A percentile compares a stretch with the other conserved stretches of the same genome.
These are phyloP conservation scores for Acrocephalus kingi DNA, from an alignment of 2,113 vertebrate species.

Conservation along the genomic window DNA sequence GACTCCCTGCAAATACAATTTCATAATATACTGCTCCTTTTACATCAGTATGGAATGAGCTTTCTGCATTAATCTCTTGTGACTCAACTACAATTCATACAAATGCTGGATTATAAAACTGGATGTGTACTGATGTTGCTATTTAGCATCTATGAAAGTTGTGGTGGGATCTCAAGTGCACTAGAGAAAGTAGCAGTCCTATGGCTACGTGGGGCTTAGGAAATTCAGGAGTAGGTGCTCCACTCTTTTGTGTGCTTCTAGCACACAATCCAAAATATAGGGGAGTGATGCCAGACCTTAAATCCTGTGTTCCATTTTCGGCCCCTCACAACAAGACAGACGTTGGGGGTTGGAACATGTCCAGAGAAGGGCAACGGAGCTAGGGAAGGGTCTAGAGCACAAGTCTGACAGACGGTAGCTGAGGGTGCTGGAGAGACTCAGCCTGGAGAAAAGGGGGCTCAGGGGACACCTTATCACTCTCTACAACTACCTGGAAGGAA, in stretches of 20 bases:
- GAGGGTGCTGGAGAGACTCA: neutral
- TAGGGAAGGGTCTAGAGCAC: neutral
- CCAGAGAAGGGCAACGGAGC: neutral
- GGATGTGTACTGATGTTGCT: neutral
- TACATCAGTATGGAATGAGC: neutral
- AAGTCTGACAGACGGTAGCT: neutral
- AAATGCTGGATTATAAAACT: neutral
- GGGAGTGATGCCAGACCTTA: neutral
- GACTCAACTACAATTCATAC: neutral
- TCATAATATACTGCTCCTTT: neutral
- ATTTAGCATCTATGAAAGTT: neutral
- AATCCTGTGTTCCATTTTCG: fast-evolving
- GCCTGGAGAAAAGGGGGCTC: neutral
- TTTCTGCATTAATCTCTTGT: neutral
- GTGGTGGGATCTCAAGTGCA: neutral
- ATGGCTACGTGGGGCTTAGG: neutral
- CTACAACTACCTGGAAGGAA: neutral
- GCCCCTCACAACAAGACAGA: fast-evolving
- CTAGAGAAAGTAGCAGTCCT: neutral
- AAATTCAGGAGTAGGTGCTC: neutral
- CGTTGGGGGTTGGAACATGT: neutral
- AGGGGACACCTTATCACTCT: too few species aligned
- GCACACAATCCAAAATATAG: neutral
- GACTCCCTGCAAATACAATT: neutral
- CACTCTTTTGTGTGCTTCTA: neutral